These are phyloP conservation scores for Sinonovacula constricta DNA, from an alignment of 1,140 invertebrate genomes.

Conservation along the genomic window DNA sequence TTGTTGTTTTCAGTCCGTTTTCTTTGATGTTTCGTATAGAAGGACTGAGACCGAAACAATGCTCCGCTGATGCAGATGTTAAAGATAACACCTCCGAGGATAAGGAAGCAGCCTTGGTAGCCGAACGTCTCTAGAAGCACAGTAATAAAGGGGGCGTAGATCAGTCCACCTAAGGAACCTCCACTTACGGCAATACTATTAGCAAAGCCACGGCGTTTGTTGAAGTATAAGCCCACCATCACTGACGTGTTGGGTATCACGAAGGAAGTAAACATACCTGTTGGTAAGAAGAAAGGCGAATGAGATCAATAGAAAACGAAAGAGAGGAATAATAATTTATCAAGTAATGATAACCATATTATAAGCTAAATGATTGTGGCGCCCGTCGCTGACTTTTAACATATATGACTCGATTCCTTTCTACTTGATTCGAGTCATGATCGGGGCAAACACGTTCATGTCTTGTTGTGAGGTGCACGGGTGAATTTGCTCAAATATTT, in stretches of 20 bases:
- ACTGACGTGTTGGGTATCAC: not conserved
- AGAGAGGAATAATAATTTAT: too few relatives aligned
- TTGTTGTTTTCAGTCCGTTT: not conserved
- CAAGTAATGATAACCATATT: too few relatives aligned
- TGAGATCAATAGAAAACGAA: too few relatives aligned
- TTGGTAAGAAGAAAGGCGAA: too few relatives aligned
- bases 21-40: slow-evolving; percentile 16
- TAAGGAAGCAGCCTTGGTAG: slow-evolving; percentile 22
- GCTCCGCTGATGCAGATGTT: slow-evolving; percentile 23
- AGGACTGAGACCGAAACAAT: slow-evolving; percentile 20
- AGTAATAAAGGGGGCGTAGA: slow-evolving; percentile 37
- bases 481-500: too few relatives aligned
- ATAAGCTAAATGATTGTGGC: too few relatives aligned
- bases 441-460: too few relatives aligned
- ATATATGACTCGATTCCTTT: too few relatives aligned
- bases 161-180: slow-evolving; percentile 6
- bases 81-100: slow-evolving; percentile 24
- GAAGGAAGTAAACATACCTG: too few relatives aligned
- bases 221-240: slow-evolving; percentile 24
- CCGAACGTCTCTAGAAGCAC: slow-evolving; percentile 5
- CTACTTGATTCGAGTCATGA: too few relatives aligned
- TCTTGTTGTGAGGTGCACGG: too few relatives aligned
- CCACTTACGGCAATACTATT: slow-evolving; percentile 35
- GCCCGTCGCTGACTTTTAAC: too few relatives aligned
- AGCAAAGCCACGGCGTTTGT: slow-evolving; percentile 33